phyloP scores from a whole-genome alignment of 1,140 invertebrate species.

The Aphidius gifuensis region DNA sequence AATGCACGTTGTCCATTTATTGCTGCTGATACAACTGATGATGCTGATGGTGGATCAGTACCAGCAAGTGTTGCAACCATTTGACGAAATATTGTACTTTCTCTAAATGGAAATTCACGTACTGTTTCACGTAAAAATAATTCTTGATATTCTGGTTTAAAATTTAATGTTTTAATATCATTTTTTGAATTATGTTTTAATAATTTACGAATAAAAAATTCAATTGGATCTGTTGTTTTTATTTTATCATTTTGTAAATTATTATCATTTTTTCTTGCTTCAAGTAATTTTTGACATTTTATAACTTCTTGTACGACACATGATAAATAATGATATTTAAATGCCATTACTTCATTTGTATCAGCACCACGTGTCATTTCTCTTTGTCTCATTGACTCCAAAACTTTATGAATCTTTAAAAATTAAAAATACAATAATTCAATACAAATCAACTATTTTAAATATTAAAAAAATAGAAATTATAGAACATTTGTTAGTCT shows the following conservation, averaged over 20 bases:
- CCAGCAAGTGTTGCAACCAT: conserved; percentile 72
- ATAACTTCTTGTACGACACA: conserved; percentile 72
- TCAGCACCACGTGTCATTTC: conserved; percentile 83
- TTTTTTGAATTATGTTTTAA: conserved; percentile 69
- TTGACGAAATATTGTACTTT: conserved; percentile 82
- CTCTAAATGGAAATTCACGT: conserved; percentile 82
- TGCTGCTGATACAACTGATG: conserved; percentile 74
- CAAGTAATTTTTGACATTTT: conserved; percentile 64
- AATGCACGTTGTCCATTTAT: conserved; percentile 86
- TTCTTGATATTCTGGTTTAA: conserved; percentile 74
- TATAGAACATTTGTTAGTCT: too few relatives aligned
- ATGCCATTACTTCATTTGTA: conserved; percentile 88
- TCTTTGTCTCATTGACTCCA: conserved; percentile 80
- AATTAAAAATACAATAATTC: conserved; percentile 9
- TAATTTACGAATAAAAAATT: conserved; percentile 71
- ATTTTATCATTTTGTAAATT: conserved; percentile 39
- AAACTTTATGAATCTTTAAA: conserved; percentile 63
- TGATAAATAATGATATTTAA: conserved; percentile 86
- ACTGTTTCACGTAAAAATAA: conserved; percentile 79
- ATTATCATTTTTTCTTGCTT: conserved; percentile 52
- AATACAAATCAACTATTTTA: neutral
- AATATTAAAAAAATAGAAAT: too few relatives aligned
- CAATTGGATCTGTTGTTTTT: conserved; percentile 66
- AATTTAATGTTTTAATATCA: conserved; percentile 55
- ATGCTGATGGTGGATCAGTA: conserved; percentile 66